Evolutionary conservation across 2,797 vertebrate species (phyloP).

Genomic region (Rhodeus uyekii): DNA sequence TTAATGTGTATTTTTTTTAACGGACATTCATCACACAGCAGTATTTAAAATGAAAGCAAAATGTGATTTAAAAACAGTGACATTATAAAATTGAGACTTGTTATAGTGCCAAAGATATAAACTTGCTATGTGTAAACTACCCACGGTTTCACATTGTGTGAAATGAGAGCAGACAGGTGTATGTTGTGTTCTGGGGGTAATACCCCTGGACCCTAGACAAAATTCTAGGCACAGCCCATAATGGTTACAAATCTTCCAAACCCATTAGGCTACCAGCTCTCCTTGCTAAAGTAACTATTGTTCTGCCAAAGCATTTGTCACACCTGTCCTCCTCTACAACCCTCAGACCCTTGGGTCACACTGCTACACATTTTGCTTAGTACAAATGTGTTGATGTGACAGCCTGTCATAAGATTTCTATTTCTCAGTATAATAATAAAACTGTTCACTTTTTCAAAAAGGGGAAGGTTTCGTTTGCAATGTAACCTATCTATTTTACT

Average conservation of each 20-base stretch:
- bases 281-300: slow-evolving; percentile 17
- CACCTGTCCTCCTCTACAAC: slow-evolving; percentile 27
- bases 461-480: neutral
- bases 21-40: neutral
- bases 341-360: slow-evolving; percentile 9
- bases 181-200: neutral
- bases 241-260: slow-evolving; percentile 16
- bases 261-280: slow-evolving; percentile 1
- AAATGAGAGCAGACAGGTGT: neutral
- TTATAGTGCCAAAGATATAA: neutral
- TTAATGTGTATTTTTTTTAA: neutral
- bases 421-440: neutral
- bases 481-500: neutral
- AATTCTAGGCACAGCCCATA: slow-evolving; percentile 12
- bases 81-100: neutral
- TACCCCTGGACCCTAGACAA: slow-evolving; percentile 13
- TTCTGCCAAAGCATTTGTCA: slow-evolving; percentile 21
- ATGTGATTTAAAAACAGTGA: neutral
- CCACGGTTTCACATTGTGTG: neutral
- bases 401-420: neutral
- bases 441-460: neutral
- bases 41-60: neutral
- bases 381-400: slow-evolving; percentile 18
- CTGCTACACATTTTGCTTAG: neutral
- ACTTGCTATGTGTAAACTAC: neutral